Percentiles rank a stretch among this genome's conserved stretches.
Conservation (phyloP, 1,140 invertebrate species). For the Euglossa dilemma region DNA sequence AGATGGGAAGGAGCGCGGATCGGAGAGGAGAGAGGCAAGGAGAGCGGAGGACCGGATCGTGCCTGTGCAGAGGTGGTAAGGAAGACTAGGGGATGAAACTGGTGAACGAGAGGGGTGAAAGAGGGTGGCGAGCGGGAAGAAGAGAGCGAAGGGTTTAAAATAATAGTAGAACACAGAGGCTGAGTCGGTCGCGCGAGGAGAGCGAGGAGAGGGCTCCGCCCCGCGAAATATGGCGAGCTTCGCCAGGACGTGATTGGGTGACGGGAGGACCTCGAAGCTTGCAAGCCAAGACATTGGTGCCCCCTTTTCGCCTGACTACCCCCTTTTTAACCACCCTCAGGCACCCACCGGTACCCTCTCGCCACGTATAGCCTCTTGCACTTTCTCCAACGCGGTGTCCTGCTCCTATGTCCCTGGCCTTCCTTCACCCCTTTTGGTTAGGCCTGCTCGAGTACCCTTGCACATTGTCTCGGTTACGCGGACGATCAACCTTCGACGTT, state of each 20-base stretch:
- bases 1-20: constrained; percentile 13
- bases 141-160: constrained; percentile 74
- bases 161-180: constrained; percentile 76
- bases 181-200: constrained; percentile 72
- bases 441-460: constrained; percentile 46
- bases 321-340: constrained; percentile 68
- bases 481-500: constrained; percentile 42
- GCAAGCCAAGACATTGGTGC: constrained; percentile 82
- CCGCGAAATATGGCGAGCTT: constrained; percentile 81
- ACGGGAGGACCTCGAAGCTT: constrained; percentile 80
- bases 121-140: constrained; percentile 27
- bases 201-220: constrained; percentile 79
- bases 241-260: constrained; percentile 81
- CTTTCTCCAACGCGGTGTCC: constrained; percentile 62
- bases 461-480: constrained; percentile 40
- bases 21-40: constrained; percentile 19
- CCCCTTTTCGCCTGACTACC: constrained; percentile 68
- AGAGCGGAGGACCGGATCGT: constrained; percentile 55
- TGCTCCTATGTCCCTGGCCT: constrained; percentile 47
- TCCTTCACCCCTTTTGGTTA: constrained; percentile 20
- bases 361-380: constrained; percentile 51
- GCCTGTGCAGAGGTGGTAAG: constrained; percentile 58
- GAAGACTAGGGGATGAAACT: constrained; percentile 64
- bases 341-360: constrained; percentile 60
- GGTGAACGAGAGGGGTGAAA: constrained; percentile 61